Conservation (phyloP, 1,140 invertebrate species). For the Sinella curviseta region DNA sequence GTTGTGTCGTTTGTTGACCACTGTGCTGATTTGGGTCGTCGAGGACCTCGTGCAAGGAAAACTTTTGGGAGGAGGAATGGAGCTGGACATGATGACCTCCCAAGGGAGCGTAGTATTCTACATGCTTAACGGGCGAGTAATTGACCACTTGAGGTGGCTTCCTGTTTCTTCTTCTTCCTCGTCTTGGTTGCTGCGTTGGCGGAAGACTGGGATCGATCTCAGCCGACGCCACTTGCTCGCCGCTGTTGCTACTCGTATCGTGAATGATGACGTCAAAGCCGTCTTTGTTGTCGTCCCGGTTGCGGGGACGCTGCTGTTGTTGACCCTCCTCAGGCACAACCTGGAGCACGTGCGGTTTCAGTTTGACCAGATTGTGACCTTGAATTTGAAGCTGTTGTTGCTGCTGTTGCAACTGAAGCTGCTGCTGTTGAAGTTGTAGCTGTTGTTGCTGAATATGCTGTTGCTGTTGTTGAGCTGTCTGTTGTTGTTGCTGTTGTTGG, state of each 20-base stretch:
- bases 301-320: not conserved
- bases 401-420: not conserved
- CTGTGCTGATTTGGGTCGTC: not conserved
- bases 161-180: not conserved
- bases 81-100: not conserved
- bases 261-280: constrained; percentile 9
- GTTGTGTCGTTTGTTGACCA: not conserved
- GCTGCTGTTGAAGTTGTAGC: not conserved
- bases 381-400: constrained; percentile 12
- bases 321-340: not conserved
- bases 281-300: not conserved
- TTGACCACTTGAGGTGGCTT: not conserved
- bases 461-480: not conserved
- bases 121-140: not conserved
- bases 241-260: not conserved
- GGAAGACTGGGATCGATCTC: not conserved
- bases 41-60: not conserved
- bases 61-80: not conserved
- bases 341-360: not conserved
- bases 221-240: not conserved
- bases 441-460: not conserved
- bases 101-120: not conserved
- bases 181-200: not conserved
- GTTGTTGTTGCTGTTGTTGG: not conserved
- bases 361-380: not conserved